Evolutionary conservation across 2,888 invertebrate species (phyloP), one percentile per base, ranked within the genome.

Genomic region (Drosophila macrothrix): DNA sequence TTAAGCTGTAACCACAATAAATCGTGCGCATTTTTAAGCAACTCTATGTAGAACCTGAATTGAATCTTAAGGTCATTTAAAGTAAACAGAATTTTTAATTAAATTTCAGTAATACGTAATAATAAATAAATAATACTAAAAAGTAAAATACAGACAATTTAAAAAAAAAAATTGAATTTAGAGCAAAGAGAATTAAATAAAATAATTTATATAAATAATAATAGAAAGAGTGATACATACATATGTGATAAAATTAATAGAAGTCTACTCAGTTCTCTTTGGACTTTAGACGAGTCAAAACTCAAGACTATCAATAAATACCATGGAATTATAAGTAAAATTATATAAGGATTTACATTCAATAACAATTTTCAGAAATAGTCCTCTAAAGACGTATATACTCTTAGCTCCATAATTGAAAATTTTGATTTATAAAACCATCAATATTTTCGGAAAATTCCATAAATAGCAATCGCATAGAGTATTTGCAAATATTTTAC

Each of bases 401-500:
- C 6, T 22, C 7, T 22, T 22, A 1, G 1, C 14, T 22, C 1
- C 41, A 41, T 41, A 41, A 41, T 5, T n/a, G 4, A n/a, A 41
- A 10, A n/a, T n/a, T 10, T 10, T n/a, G 10, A n/a, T n/a, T 43
- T 43, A n/a, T 1, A 12, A 41, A 41, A 41, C n/a, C 3, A 43
- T 43, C 1, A 3, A 22, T 0, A 46, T 7, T 14, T 46, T 7
- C 7, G 43, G 3, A 22, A 22, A 43, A 39, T 19, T 19, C 39
- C 9, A 39, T 39, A 19, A 19, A 39, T 19, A 9, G 5, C 0
- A 14, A 14, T 39, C 7, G 12, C 10, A 19, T n/a, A 78, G 59
- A 49, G 68, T 59, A 69, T 74, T 55, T 63, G 9, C 14, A 3
- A 29, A 52, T 56, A 53, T 39, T 49, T 60, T n/a, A n/a, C n/a